Conservation (phyloP, 1,140 invertebrate species). For the Laodelphax striatellus region DNA sequence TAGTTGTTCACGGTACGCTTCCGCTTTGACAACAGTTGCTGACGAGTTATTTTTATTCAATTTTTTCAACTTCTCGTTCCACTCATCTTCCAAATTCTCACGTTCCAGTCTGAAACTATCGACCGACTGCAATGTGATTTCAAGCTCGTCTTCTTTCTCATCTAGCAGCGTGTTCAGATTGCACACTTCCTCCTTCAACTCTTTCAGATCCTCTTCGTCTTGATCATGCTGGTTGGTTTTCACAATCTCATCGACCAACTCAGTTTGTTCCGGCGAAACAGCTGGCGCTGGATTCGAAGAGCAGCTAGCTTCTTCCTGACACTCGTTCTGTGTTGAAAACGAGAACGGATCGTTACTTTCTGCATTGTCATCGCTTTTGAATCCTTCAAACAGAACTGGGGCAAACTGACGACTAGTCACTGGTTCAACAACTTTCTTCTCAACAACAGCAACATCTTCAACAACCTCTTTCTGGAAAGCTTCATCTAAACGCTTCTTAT, state of each 20-base stretch:
- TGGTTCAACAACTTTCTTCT: no score
- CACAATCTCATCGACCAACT: no score
- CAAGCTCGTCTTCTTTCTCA: constrained; percentile 39
- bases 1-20: background rate
- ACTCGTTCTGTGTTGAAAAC: no score
- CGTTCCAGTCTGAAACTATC: constrained; percentile 9
- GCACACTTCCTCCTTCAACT: constrained; percentile 31
- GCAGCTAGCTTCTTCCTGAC: no score
- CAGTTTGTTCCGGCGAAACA: no score
- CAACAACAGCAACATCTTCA: no score
- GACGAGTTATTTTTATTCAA: background rate
- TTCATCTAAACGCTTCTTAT: background rate
- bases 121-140: constrained; percentile 22
- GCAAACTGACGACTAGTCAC: no score
- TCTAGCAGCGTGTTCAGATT: constrained; percentile 34
- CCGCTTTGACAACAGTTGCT: constrained; percentile 17
- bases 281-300: no score
- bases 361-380: no score
- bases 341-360: no score
- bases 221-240: no score
- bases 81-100: constrained; percentile 34
- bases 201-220: background rate
- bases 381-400: no score
- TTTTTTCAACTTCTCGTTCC: constrained; percentile 23
- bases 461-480: background rate